Percentiles rank a stretch among this genome's conserved stretches.
These are phyloP conservation scores for Oryzias dopingdopingensis DNA, from an alignment of 2,797 vertebrate species.

Conservation along the genomic window DNA sequence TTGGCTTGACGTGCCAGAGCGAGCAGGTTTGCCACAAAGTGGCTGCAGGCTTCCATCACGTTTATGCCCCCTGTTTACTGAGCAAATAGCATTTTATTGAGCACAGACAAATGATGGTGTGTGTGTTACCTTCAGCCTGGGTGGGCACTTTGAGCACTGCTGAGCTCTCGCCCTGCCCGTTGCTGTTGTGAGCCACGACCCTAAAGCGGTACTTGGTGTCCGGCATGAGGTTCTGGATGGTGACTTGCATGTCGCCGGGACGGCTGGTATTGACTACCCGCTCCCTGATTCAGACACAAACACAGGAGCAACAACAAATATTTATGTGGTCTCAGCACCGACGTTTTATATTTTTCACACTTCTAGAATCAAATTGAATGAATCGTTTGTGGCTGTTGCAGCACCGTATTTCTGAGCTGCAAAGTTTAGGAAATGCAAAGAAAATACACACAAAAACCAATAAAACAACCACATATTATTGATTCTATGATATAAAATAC, in stretches of 20 bases:
- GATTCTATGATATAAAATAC: too few relatives aligned
- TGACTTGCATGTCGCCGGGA: conserved; percentile 92
- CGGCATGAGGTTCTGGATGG: conserved; percentile 93
- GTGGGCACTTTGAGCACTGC: conserved; percentile 87
- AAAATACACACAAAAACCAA: too few relatives aligned
- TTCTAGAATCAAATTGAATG: too few relatives aligned
- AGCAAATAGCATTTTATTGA: conserved; percentile 21
- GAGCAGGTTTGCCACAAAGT: conserved; percentile 39
- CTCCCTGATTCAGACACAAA: conserved; percentile 78
- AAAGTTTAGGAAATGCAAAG: too few relatives aligned
- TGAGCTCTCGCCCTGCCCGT: conserved; percentile 92
- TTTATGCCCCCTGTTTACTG: conserved; percentile 43
- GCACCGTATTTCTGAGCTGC: too few relatives aligned
- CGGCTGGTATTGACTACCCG: conserved; percentile 91
- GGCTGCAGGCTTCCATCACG: conserved; percentile 30
- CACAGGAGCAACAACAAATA: background rate
- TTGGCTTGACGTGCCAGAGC: conserved; percentile 38
- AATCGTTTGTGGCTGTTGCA: too few relatives aligned
- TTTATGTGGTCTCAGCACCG: too few relatives aligned
- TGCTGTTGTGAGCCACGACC: conserved; percentile 89
- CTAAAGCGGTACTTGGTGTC: conserved; percentile 91
- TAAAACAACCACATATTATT: too few relatives aligned
- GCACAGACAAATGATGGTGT: conserved; percentile 3
- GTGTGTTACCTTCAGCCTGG: conserved; percentile 88
- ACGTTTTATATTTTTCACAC: too few relatives aligned